A percentile compares a stretch with the other conserved stretches of the same genome.
phyloP scores from a whole-genome alignment of 2,888 invertebrate species.

The Leucania comma region DNA sequence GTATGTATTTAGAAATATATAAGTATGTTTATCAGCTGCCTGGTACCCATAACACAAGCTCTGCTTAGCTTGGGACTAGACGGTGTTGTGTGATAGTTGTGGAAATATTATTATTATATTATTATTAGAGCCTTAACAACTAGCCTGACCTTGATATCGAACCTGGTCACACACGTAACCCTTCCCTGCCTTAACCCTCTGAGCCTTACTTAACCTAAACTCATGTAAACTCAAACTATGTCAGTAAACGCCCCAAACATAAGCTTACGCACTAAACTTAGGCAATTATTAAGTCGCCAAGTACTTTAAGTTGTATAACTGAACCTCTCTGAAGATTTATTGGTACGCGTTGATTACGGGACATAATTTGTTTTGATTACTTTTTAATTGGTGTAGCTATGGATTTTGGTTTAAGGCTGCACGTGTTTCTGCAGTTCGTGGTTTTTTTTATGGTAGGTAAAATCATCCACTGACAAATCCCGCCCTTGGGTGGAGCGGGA shows the following conservation, averaged over 20 bases:
- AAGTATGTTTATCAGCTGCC: no score
- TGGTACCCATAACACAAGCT: no score
- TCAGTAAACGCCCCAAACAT: constrained; percentile 39
- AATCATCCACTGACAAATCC: no score
- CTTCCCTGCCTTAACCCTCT: neutral
- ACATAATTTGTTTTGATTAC: constrained; percentile 47
- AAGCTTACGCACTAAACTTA: constrained; percentile 60
- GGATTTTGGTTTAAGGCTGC: constrained; percentile 8
- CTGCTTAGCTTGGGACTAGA: no score
- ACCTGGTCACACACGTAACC: neutral
- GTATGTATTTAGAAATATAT: no score
- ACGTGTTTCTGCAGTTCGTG: constrained; percentile 6
- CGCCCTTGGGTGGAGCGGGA: no score
- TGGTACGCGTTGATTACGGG: constrained; percentile 52
- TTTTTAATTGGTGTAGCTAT: constrained; percentile 50
- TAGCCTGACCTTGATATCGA: neutral
- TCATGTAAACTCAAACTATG: constrained; percentile 51
- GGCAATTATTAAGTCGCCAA: constrained; percentile 66
- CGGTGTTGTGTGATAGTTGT: no score
- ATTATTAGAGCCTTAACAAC: no score
- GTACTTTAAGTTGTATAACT: constrained; percentile 62
- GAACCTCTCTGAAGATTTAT: constrained; percentile 58
- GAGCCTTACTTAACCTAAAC: constrained; percentile 32
- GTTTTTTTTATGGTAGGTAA: no score
- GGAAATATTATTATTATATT: no score